Percentiles rank a stretch among this genome's conserved stretches.
These are phyloP conservation scores for Tortricodes alternella DNA, from an alignment of 2,888 invertebrate species.

Conservation along the genomic window DNA sequence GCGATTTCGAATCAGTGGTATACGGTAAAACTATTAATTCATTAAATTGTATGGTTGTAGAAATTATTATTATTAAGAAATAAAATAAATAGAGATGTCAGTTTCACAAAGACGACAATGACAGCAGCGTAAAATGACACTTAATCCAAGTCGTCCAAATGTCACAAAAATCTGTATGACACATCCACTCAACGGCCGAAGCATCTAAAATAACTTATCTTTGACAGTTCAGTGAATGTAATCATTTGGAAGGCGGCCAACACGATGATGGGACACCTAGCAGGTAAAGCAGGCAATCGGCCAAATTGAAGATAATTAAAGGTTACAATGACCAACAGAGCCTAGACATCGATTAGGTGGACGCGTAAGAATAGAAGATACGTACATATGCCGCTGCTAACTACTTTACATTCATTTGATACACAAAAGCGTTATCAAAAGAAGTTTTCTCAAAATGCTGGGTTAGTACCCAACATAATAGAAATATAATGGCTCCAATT, in stretches of 20 bases:
- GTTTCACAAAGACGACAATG: conserved; percentile 25
- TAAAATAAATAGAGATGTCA: not conserved
- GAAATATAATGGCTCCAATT: too few relatives aligned
- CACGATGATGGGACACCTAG: conserved; percentile 66
- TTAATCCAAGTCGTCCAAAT: conserved; percentile 48
- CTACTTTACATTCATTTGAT: too few relatives aligned
- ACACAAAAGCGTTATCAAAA: too few relatives aligned
- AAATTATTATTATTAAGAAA: too few relatives aligned
- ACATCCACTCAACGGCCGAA: conserved; percentile 52
- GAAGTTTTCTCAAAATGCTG: too few relatives aligned
- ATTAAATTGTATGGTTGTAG: too few relatives aligned
- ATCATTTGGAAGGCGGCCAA: conserved; percentile 72
- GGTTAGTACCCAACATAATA: too few relatives aligned
- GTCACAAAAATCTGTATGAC: conserved; percentile 49
- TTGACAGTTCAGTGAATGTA: conserved; percentile 80
- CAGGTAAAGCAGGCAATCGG: conserved; percentile 77
- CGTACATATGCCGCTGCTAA: too few relatives aligned
- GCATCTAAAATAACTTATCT: conserved; percentile 81
- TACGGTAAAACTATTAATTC: too few relatives aligned
- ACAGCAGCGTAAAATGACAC: conserved; percentile 40
- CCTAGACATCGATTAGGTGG: conserved; percentile 63
- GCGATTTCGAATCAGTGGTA: too few relatives aligned
- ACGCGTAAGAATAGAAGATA: conserved; percentile 48
- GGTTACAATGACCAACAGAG: conserved; percentile 72
- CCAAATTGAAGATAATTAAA: conserved; percentile 79